Evolutionary conservation across 2,113 vertebrate genomes (phyloP), one percentile per base, ranked within the genome.

Genomic region (Phrynocephalus versicolor): DNA sequence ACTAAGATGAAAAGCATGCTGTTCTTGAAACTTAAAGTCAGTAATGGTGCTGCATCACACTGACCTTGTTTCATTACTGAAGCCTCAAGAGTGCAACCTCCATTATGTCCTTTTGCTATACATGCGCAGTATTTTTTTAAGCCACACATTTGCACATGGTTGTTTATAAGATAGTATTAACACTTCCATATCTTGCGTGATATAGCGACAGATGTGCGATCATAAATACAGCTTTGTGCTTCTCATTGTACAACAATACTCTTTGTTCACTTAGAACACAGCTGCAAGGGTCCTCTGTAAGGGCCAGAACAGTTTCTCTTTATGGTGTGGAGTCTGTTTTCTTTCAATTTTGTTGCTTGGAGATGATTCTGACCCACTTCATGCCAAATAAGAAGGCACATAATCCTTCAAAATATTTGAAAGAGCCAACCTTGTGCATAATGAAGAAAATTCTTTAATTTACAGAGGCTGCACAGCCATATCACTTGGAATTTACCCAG

Each of bases 141-240:
- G 13, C 3, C 14, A 76, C 72, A 79, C 45, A 72, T 60, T 10
- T 23, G 6, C 21, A 33, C 58, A 21, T 80, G 23, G 58, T 14
- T 80, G 23, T 74, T n/a, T 74, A 65, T 57, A 21, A 73, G 41
- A 73, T 19, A 64, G 78, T 60, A 14, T 80, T 79, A 33, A 73
- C 35, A 62, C 71, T 30, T 23, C 51, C 51, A n/a, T 12, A 30
- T n/a, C 19, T 58, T 72, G 35, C 55, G 35, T 64, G 21, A n/a
- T 73, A 45, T 16, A 30, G 30, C 75, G 77, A 71, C 67, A 79
- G 81, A 78, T 87, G 67, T 23, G 25, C 19, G n/a, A 78, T 65
- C 69, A 87, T 81, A 87, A 83, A 41, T 25, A 55, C 45, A 25
- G 69, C 75, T 79, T 78, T 87, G 69, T 87, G 35, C 41, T 72